These are phyloP conservation scores for Muschampia plurimacula DNA, from an alignment of 2,888 invertebrate genomes.

Conservation along the genomic window DNA sequence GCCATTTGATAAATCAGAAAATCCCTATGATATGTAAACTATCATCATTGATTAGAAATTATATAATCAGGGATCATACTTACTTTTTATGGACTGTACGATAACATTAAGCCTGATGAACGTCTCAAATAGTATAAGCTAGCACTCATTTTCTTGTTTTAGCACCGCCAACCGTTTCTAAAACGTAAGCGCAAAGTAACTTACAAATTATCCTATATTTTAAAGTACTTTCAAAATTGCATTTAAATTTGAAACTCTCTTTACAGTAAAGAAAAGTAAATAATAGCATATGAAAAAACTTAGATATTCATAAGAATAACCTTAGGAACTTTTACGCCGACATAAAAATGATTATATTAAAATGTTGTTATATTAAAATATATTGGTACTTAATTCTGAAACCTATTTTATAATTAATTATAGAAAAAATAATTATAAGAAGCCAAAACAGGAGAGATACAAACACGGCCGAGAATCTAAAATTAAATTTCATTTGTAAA, in stretches of 20 bases:
- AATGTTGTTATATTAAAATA: neutral
- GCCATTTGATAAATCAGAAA: slow-evolving; percentile 8
- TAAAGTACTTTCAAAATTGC: slow-evolving; percentile 13
- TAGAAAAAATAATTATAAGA: neutral
- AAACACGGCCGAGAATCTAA: slow-evolving; percentile 26
- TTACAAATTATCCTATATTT: slow-evolving; percentile 33
- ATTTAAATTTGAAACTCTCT: slow-evolving; percentile 14
- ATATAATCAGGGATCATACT: slow-evolving; percentile 37
- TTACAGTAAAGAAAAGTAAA: neutral
- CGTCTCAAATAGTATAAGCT: slow-evolving; percentile 38
- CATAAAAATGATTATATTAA: neutral
- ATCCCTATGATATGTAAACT: slow-evolving; percentile 13
- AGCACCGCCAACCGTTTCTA: slow-evolving; percentile 38
- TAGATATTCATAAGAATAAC: neutral
- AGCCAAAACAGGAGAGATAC: slow-evolving; percentile 24
- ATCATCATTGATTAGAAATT: slow-evolving; percentile 27
- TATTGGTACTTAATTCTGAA: no score
- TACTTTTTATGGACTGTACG: slow-evolving; percentile 37
- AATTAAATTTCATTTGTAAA: neutral
- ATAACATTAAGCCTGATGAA: slow-evolving; percentile 37
- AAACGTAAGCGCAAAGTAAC: slow-evolving; percentile 38
- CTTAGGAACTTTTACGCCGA: neutral
- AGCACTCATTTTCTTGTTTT: slow-evolving; percentile 37
- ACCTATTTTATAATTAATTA: no score
- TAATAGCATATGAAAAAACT: slow-evolving; percentile 1